Conservation (phyloP, 2,888 invertebrate genomes). For the Trichopoda pennipes region DNA sequence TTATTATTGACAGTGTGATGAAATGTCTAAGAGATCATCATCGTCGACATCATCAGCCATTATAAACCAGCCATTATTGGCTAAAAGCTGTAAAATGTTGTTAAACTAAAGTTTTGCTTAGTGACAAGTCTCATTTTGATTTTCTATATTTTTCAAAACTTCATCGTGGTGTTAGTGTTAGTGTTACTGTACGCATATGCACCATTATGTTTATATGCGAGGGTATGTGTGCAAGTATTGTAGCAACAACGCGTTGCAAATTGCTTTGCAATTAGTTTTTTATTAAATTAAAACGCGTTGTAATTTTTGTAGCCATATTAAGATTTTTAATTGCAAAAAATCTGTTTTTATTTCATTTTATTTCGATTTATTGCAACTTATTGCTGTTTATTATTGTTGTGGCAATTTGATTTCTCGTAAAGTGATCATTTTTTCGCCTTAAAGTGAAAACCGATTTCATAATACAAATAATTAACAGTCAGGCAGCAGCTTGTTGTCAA, state of each 20-base stretch:
- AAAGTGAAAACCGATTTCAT: conserved; percentile 69
- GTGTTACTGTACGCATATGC: no score
- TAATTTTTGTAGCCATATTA: conserved; percentile 74
- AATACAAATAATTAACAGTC: conserved; percentile 26
- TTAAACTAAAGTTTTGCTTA: conserved; percentile 39
- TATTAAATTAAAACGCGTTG: conserved; percentile 75
- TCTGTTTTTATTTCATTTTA: conserved; percentile 25
- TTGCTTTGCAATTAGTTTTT: conserved; percentile 80
- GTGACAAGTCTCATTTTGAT: conserved; percentile 30
- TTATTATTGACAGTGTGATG: conserved; percentile 51
- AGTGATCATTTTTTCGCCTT: conserved; percentile 67
- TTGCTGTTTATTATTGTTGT: conserved; percentile 18
- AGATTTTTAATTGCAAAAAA: conserved; percentile 67
- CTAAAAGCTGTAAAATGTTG: conserved; percentile 59
- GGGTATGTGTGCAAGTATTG: conserved; percentile 19
- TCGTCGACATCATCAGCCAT: conserved; percentile 28
- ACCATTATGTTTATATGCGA: not conserved
- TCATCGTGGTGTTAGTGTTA: conserved; percentile 1
- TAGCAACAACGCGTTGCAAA: conserved; percentile 74
- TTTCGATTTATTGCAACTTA: conserved; percentile 31
- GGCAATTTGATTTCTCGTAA: conserved; percentile 54
- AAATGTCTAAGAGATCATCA: conserved; percentile 52
- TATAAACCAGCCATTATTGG: conserved; percentile 51
- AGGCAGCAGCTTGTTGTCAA: not conserved
- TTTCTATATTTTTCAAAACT: conserved; percentile 24